Evolutionary conservation across 2,113 vertebrate species (phyloP), one percentile per base, ranked within the genome.

Genomic region (Coreoperca whiteheadi): DNA sequence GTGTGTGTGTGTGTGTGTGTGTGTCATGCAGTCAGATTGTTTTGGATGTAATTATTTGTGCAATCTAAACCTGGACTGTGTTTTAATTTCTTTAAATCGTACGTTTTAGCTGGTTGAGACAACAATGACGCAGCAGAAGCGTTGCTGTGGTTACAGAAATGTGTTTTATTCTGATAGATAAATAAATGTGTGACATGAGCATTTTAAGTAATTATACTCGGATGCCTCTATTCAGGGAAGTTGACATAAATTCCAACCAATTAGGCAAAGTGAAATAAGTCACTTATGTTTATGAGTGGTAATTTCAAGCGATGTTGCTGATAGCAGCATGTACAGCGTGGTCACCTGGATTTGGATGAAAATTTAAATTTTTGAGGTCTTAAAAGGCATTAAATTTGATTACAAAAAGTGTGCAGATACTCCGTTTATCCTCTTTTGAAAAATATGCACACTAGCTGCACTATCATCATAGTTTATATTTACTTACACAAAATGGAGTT

Each of bases 231-330:
- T 51, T 20, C 2, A 21, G 20, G 30, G 21, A 15, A 32, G 1
- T 0, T 50, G 28, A 20, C 65, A 67, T 9, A 7, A 15, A 48
- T 41, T 23, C 16, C 20, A n/a, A 37, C 12, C 32, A 54, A 37
- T 37, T 70, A 39, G 30, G 18, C 50, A n/a, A 51, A 69, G 66
- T 51, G 18, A n/a, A 70, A 70, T 34, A 37, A 53, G 30, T 70
- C 48, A 23, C 2, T 32, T 37, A 2, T 25, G 2, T 54, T 25
- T 25, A 54, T 15, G 32, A 54, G 30, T n/a, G 9, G 66, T 50
- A 15, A 69, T 30, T 11, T 23, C 4, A 48, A 32, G 46, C 20
- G 15, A 15, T 43, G 23, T 8, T 15, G 6, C 11, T 64, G 21
- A 14, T 37, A 6, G 32, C 57, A 60, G 57, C 57, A 60, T 61